Base-by-base conservation (phyloP, 2,113 vertebrate species). In the Thunnus thynnus region DNA sequence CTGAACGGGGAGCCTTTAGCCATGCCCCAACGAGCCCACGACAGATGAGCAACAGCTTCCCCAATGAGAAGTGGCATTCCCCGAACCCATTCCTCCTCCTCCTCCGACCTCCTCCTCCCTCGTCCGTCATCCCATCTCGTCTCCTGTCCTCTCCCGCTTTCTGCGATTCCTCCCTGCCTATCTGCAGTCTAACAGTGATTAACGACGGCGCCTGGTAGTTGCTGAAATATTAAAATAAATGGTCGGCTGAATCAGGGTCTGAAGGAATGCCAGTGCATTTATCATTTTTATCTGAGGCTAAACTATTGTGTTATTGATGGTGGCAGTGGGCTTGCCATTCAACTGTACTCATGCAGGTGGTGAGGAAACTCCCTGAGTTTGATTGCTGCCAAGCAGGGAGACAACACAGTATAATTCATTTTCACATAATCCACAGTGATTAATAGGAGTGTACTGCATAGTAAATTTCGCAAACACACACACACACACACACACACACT, bases 221-320 rank as follows among this genome's bases (percentile, higher is more conserved):
- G 79, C 85, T 86, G 86, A 92, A 92, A 93, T 93, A 93, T 93
- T 93, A 80, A 91, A 93, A 94, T 93, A 90, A 94, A 93, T 92
- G 90, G 86, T 76, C 66, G 71, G 81, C 87, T 89, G 86, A 90
- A 91, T 88, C 88, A 14, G 82, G 78, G 75, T 88, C 86, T 88
- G 70, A 88, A 91, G 82, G 78, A 88, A 84, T 78, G 87, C 74
- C 78, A 76, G 81, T 80, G 68, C 76, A 88, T 78, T 84, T 66
- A 86, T 91, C 89, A 90, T 91, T 86, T 89, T 86, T 89, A 88
- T 91, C 84, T 88, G 78, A 89, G 86, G 83, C 82, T 88, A 91
- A 91, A 91, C 89, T 90, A 85, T 86, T 86, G 82, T 85, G 85
- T 89, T 91, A 92, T 92, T 90, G 86, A 92, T 90, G 84, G 80